Base-by-base conservation (phyloP, 2,797 vertebrate species). In the Choloepus didactylus region DNA sequence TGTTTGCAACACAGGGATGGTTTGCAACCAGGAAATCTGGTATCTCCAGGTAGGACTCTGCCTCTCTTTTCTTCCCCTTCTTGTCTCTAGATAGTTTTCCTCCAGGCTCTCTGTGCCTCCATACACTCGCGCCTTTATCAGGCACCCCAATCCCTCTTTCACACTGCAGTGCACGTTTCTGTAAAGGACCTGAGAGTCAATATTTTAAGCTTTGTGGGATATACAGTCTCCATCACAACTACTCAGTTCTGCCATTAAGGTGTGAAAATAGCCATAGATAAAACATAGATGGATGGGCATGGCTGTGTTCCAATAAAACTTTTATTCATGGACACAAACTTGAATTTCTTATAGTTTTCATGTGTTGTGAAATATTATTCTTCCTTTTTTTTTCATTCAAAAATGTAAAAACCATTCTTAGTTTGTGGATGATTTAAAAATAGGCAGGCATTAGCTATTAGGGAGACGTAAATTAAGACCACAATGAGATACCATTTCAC, bases 321-420 rank as follows among this genome's bases (percentile, higher is more conserved):
- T 92, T 31, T 76, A 35, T 72, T 77, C 29, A 35, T 23, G 10
- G 27, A 79, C 12, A 54, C 4, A 82, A 25, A 87, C 56, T 16
- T 60, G 54, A 66, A 95, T 90, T 92, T 66, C 72, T 64, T 12
- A 51, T 49, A 27, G 77, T 59, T 54, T 59, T 23, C 54, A 56
- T 41, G 0, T 83, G 10, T 41, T 64, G 75, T 76, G 27, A 85
- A 23, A 15, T 84, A 23, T 49, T 79, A 25, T 31, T 49, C 25
- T 87, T 69, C 12, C n/a, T 64, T 35, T 44, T 49, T 49, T 79
- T 73, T 46, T 62, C 73, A 60, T 90, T 87, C 72, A 85, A 87
- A 84, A 69, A 41, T 62, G 23, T 25, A 46, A 73, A 88, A 82
- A 67, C 1, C 3, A 59, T 81, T 70, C 38, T 87, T 27, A 25